phyloP scores from a whole-genome alignment of 35 echinoderm and acorn worm species.

The Heliocidaris tuberculata region DNA sequence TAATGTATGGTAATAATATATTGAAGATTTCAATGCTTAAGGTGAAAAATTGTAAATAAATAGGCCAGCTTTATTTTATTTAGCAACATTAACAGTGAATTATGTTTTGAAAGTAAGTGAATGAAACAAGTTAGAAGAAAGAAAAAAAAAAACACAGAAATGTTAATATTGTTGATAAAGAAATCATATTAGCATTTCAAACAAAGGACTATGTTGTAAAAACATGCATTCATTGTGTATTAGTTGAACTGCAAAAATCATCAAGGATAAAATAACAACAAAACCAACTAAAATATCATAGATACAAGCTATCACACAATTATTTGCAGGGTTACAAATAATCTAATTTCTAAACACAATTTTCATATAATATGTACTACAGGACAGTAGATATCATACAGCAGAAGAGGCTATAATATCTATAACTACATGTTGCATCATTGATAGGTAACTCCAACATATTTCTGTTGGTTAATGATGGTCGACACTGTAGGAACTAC shows the following conservation, averaged over 20 bases:
- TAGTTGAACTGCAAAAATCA: not conserved
- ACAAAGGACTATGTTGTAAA: not conserved
- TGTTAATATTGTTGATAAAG: not conserved
- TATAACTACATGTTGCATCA: too few relatives aligned
- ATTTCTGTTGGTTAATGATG: not conserved
- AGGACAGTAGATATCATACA: too few relatives aligned
- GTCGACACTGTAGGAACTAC: not conserved
- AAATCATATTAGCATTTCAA: not conserved
- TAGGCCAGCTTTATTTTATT: too few relatives aligned
- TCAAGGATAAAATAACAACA: not conserved
- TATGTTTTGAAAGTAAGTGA: too few relatives aligned
- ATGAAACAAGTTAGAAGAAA: too few relatives aligned
- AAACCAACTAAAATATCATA: not conserved
- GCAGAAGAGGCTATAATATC: too few relatives aligned
- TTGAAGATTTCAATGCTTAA: too few relatives aligned
- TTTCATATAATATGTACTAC: not conserved
- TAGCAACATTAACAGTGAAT: too few relatives aligned
- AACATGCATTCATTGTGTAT: not conserved
- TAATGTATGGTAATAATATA: too few relatives aligned
- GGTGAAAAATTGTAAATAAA: too few relatives aligned
- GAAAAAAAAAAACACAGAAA: not conserved
- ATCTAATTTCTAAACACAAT: not conserved
- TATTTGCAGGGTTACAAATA: not conserved
- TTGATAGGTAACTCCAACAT: not conserved
- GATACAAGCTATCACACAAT: not conserved